Conservation (phyloP, 2,113 vertebrate genomes). For the Phalacrocorax carbo region DNA sequence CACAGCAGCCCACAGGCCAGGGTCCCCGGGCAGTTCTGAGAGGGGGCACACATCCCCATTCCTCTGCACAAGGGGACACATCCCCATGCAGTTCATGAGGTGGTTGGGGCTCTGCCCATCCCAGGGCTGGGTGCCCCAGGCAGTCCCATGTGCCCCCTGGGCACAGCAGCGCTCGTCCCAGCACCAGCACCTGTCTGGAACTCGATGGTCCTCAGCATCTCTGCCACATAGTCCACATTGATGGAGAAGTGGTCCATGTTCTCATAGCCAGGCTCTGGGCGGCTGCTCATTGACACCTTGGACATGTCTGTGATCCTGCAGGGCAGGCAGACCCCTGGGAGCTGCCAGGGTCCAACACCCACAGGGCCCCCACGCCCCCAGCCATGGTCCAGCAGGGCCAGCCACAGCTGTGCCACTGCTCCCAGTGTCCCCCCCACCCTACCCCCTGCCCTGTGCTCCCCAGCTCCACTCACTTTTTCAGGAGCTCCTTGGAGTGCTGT, state of each 20-base stretch:
- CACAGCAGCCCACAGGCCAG: background rate
- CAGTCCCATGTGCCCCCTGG: fast-evolving
- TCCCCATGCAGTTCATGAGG: fast-evolving
- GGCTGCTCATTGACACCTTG: slow-evolving; percentile 75
- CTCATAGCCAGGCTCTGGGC: slow-evolving; percentile 80
- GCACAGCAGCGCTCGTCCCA: fast-evolving
- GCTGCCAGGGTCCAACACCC: background rate
- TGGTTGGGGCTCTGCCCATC: background rate
- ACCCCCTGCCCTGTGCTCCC: background rate
- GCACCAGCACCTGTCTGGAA: slow-evolving; percentile 76
- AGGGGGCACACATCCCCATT: background rate
- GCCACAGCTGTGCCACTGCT: background rate
- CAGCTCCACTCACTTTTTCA: slow-evolving; percentile 84
- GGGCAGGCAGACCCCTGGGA: background rate
- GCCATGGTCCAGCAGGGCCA: background rate
- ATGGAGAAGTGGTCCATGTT: slow-evolving; percentile 85
- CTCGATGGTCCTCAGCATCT: slow-evolving; percentile 83
- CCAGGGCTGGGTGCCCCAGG: fast-evolving
- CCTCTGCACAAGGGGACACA: background rate
- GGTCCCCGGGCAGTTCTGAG: background rate
- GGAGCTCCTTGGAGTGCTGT: slow-evolving; percentile 85
- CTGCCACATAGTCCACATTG: slow-evolving; percentile 76
- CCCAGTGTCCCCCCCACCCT: background rate
- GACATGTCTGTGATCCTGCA: slow-evolving; percentile 81
- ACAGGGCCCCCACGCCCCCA: fast-evolving